These are phyloP conservation scores for Cephus rjabovi DNA, from an alignment of 2,888 invertebrate genomes.

Conservation along the genomic window DNA sequence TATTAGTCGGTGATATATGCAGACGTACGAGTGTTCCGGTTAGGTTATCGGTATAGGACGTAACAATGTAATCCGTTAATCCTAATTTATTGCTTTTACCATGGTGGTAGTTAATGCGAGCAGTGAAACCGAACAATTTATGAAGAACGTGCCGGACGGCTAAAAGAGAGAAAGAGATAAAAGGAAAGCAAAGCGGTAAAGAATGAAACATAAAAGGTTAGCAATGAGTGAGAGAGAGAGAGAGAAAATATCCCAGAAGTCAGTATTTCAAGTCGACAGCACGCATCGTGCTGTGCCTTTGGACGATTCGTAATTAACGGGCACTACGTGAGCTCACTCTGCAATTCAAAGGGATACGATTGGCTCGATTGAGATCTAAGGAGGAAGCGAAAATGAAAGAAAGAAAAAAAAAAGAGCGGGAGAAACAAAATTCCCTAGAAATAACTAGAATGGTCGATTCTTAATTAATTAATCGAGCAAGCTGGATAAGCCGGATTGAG, in stretches of 20 bases:
- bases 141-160: not conserved
- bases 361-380: not conserved
- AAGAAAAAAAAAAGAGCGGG: not conserved
- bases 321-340: not conserved
- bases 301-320: not conserved
- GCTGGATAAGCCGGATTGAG: not conserved
- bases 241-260: not conserved
- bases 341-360: not conserved
- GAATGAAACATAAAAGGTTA: not conserved
- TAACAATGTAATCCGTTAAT: conserved; percentile 19
- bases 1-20: not conserved
- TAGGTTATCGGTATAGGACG: not conserved
- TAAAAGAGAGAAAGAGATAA: not conserved
- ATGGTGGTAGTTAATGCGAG: conserved; percentile 14
- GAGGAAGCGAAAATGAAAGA: not conserved
- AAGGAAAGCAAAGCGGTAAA: not conserved
- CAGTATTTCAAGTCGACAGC: not conserved
- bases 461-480: not conserved
- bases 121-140: conserved; percentile 1
- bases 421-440: not conserved
- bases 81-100: conserved; percentile 19
- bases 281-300: not conserved
- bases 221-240: not conserved
- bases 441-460: not conserved
- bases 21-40: not conserved